Evolutionary conservation across 2,888 invertebrate genomes (phyloP).

Genomic region (Rhingia campestris): DNA sequence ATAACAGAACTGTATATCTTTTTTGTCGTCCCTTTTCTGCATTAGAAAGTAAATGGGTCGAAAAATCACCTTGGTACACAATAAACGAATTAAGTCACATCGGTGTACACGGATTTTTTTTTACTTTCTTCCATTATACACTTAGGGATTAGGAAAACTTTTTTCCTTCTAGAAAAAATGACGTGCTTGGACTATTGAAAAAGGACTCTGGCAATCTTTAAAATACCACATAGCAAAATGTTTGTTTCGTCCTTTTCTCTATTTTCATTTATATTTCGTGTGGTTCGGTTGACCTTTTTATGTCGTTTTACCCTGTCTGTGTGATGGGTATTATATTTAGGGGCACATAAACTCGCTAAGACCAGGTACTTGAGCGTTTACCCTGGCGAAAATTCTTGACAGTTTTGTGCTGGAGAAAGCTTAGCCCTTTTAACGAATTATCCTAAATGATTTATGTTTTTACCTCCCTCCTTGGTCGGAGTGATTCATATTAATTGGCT

Average conservation of each 20-base stretch:
- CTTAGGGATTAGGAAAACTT: constrained; percentile 26
- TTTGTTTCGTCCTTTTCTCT: constrained; percentile 21
- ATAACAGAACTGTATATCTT: constrained; percentile 36
- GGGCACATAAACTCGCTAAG: constrained; percentile 4
- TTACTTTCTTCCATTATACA: constrained; percentile 55
- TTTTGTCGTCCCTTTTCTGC: constrained; percentile 10
- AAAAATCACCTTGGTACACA: constrained; percentile 69
- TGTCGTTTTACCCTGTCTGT: background rate
- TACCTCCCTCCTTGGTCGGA: constrained; percentile 8
- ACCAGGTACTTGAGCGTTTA: constrained; percentile 57
- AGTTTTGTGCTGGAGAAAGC: constrained; percentile 46
- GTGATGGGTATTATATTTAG: background rate
- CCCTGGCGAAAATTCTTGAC: constrained; percentile 52
- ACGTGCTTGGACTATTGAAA: constrained; percentile 65
- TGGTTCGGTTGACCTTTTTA: constrained; percentile 57
- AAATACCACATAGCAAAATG: constrained; percentile 49
- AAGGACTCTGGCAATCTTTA: constrained; percentile 45
- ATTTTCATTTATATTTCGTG: constrained; percentile 26
- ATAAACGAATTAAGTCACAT: constrained; percentile 71
- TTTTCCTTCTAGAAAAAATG: constrained; percentile 13
- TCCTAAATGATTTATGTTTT: constrained; percentile 65
- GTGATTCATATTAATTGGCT: constrained; percentile 70
- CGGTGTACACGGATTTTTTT: constrained; percentile 46
- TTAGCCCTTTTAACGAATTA: constrained; percentile 66
- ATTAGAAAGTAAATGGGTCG: constrained; percentile 60